Evolutionary conservation across 2,888 invertebrate genomes (phyloP).

Genomic region (Alloplasta piceator): DNA sequence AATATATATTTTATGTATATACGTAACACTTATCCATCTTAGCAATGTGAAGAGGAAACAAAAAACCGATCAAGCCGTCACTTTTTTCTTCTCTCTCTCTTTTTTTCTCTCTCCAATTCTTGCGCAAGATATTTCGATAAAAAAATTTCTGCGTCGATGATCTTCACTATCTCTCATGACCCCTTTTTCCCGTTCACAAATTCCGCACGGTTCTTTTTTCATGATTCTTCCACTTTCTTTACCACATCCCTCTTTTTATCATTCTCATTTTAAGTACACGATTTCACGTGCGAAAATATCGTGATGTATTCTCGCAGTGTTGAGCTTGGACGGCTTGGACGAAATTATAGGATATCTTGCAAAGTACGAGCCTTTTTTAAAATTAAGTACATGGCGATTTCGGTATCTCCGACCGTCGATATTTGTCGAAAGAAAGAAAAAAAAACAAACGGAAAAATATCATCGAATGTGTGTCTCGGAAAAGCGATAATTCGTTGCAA

Average conservation of each 20-base stretch:
- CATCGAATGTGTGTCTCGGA: slow-evolving; percentile 18
- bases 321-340: slow-evolving; percentile 83
- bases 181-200: slow-evolving; percentile 39
- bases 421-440: no score
- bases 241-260: slow-evolving; percentile 7
- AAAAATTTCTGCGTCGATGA: not conserved
- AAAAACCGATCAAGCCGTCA: slow-evolving; percentile 53
- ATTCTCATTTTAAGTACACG: slow-evolving; percentile 70
- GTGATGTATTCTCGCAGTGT: slow-evolving; percentile 82
- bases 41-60: slow-evolving; percentile 67
- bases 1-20: slow-evolving; percentile 51
- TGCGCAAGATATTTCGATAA: slow-evolving; percentile 28
- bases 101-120: slow-evolving; percentile 13
- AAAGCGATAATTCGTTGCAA: slow-evolving; percentile 2
- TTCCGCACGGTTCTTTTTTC: slow-evolving; percentile 23
- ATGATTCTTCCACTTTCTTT: slow-evolving; percentile 15
- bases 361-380: slow-evolving; percentile 77
- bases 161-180: slow-evolving; percentile 7
- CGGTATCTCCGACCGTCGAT: no score
- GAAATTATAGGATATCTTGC: slow-evolving; percentile 81
- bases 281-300: slow-evolving; percentile 81
- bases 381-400: slow-evolving; percentile 62
- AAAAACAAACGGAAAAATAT: slow-evolving; percentile 50
- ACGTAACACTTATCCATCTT: slow-evolving; percentile 67
- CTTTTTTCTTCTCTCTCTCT: slow-evolving; percentile 3